Evolutionary conservation across 2,797 vertebrate species (phyloP).

Genomic region (Apogon hyalosoma): DNA sequence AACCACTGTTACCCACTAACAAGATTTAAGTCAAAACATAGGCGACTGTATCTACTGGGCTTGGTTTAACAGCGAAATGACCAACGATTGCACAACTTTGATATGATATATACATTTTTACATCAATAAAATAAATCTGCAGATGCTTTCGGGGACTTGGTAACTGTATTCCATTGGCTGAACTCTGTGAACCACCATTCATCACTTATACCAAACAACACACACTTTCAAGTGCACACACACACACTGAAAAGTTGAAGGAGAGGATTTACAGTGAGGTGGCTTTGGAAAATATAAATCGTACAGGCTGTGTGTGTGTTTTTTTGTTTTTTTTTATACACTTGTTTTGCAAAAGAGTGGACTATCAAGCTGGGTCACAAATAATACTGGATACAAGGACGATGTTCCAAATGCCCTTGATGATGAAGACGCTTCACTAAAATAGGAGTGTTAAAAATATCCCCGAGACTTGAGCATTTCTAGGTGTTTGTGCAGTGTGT

Average conservation of each 20-base stretch:
- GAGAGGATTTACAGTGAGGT: conserved; percentile 36
- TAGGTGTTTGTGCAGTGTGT: conserved; percentile 23
- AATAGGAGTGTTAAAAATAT: conserved; percentile 24
- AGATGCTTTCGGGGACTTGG: conserved; percentile 6
- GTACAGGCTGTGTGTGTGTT: too few relatives aligned
- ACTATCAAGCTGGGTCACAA: conserved; percentile 37
- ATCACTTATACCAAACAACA: conserved; percentile 5
- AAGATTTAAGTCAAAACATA: too few relatives aligned
- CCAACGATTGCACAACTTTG: too few relatives aligned
- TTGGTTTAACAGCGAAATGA: too few relatives aligned
- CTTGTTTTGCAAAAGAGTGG: conserved; percentile 22
- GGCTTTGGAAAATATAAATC: not conserved
- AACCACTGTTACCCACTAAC: too few relatives aligned
- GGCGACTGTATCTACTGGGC: too few relatives aligned
- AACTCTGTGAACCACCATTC: too few relatives aligned
- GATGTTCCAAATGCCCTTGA: conserved; percentile 29
- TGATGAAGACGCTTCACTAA: conserved; percentile 46
- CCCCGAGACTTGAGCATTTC: conserved; percentile 5
- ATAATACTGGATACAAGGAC: conserved; percentile 47
- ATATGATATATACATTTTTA: too few relatives aligned
- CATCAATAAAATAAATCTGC: too few relatives aligned
- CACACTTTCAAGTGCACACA: conserved; percentile 8
- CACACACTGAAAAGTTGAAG: not conserved
- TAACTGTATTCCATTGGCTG: conserved; percentile 38
- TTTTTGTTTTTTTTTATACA: conserved; percentile 25